phyloP scores from a whole-genome alignment of 2,797 vertebrate species.

The Atherinosoma microstoma region DNA sequence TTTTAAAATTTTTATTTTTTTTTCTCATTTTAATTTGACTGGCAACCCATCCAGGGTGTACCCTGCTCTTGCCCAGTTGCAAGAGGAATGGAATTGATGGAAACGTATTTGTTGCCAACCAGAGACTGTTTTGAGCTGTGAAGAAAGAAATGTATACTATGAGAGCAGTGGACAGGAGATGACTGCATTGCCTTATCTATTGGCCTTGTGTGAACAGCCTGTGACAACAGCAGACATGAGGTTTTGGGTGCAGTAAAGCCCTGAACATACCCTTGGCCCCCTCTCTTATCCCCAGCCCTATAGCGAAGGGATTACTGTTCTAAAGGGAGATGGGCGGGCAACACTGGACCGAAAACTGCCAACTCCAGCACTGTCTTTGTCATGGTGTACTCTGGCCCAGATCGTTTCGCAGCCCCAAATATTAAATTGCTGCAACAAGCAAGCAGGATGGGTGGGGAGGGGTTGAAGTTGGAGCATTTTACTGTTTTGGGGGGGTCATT shows the following conservation, averaged over 20 bases:
- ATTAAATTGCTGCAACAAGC: slow-evolving; percentile 46
- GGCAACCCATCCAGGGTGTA: neutral
- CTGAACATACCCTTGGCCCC: slow-evolving; percentile 75
- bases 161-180: slow-evolving; percentile 46
- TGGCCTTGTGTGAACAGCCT: slow-evolving; percentile 43
- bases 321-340: slow-evolving; percentile 63
- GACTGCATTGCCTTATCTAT: slow-evolving; percentile 49
- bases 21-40: slow-evolving; percentile 7
- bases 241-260: slow-evolving; percentile 72
- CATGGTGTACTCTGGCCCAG: slow-evolving; percentile 32
- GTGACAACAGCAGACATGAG: slow-evolving; percentile 66
- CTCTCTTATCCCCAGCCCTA: slow-evolving; percentile 73
- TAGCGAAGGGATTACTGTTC: slow-evolving; percentile 79
- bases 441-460: neutral
- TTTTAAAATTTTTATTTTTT: too few relatives aligned
- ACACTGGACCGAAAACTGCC: slow-evolving; percentile 70
- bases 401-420: slow-evolving; percentile 46
- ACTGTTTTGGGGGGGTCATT: neutral
- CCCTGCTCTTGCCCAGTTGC: neutral
- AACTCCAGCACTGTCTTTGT: slow-evolving; percentile 78
- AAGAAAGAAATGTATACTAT: slow-evolving; percentile 21
- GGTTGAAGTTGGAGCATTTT: neutral
- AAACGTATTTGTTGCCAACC: slow-evolving; percentile 2
- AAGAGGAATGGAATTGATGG: neutral
- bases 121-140: slow-evolving; percentile 20